Evolutionary conservation across 2,888 invertebrate genomes (phyloP).

Genomic region (Romanomermis culicivorax): DNA sequence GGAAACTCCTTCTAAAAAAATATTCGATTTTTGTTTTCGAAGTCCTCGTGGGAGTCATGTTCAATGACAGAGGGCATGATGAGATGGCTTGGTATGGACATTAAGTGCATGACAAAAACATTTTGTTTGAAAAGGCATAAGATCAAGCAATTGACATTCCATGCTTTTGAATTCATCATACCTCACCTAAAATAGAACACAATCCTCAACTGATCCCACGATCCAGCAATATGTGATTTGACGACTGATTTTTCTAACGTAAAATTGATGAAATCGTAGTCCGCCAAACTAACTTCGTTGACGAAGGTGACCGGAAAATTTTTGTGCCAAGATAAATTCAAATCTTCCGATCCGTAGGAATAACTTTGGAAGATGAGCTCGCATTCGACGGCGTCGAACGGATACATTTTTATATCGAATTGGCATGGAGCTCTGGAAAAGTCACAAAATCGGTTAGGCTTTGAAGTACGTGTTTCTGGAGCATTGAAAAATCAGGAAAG

Average conservation of each 20-base stretch:
- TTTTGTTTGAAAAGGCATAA: too few species aligned
- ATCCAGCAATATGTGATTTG: not conserved
- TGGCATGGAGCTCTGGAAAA: conserved; percentile 4
- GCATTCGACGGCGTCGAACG: conserved; percentile 6
- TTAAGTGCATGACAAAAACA: too few species aligned
- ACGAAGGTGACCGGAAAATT: conserved; percentile 1
- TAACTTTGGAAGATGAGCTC: not conserved
- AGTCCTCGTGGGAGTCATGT: too few species aligned
- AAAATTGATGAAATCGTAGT: not conserved
- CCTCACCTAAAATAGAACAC: too few species aligned
- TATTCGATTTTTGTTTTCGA: too few species aligned
- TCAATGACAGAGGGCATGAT: too few species aligned
- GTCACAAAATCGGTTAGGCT: too few species aligned
- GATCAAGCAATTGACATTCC: too few species aligned
- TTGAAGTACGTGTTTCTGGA: not conserved
- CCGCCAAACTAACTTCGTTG: not conserved
- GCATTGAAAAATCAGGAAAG: not conserved
- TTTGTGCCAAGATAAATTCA: conserved; percentile 1
- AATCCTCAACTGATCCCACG: not conserved
- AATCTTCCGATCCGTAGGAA: not conserved
- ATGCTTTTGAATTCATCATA: too few species aligned
- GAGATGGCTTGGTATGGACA: too few species aligned
- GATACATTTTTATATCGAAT: not conserved
- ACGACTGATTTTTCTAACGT: not conserved
- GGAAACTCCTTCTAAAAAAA: too few species aligned